Percentiles rank a stretch among this genome's conserved stretches.
These are phyloP conservation scores for Flexamia atlantica DNA, from an alignment of 2,888 invertebrate species.

Conservation along the genomic window DNA sequence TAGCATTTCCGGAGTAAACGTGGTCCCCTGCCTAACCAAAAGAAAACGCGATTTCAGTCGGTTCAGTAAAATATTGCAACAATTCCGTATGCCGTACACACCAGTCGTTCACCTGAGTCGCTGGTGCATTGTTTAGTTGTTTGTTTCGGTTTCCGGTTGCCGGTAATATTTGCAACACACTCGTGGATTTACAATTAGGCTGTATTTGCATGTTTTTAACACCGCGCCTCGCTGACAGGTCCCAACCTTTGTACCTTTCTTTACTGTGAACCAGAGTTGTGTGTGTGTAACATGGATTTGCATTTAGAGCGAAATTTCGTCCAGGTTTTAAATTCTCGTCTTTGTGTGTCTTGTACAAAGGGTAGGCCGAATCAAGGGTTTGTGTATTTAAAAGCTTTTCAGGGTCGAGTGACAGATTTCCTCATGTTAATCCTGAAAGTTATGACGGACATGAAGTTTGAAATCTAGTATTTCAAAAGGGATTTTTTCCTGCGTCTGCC, in stretches of 20 bases:
- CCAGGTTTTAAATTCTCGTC: neutral
- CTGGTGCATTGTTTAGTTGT: neutral
- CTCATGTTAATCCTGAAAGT: too few relatives aligned
- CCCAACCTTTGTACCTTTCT: neutral
- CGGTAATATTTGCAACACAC: neutral
- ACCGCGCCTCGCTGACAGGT: neutral
- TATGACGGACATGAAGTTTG: too few relatives aligned
- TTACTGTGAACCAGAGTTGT: neutral
- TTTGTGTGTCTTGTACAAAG: neutral
- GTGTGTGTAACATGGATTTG: constrained; percentile 5
- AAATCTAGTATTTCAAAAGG: too few relatives aligned
- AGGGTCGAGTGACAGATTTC: neutral
- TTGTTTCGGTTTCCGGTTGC: constrained; percentile 27
- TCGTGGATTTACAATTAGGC: neutral
- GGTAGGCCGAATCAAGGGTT: too few relatives aligned
- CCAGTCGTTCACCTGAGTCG: neutral
- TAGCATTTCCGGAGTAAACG: too few relatives aligned
- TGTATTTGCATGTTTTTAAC: neutral
- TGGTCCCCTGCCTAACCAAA: too few relatives aligned
- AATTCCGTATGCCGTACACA: too few relatives aligned
- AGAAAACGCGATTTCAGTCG: too few relatives aligned
- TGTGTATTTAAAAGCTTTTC: neutral
- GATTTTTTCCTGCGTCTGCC: too few relatives aligned
- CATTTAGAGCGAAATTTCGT: constrained; percentile 17
- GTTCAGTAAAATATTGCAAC: too few relatives aligned